Evolutionary conservation across 2,113 vertebrate species (phyloP), one percentile per base, ranked within the genome.

Genomic region (Crotophaga sulcirostris): DNA sequence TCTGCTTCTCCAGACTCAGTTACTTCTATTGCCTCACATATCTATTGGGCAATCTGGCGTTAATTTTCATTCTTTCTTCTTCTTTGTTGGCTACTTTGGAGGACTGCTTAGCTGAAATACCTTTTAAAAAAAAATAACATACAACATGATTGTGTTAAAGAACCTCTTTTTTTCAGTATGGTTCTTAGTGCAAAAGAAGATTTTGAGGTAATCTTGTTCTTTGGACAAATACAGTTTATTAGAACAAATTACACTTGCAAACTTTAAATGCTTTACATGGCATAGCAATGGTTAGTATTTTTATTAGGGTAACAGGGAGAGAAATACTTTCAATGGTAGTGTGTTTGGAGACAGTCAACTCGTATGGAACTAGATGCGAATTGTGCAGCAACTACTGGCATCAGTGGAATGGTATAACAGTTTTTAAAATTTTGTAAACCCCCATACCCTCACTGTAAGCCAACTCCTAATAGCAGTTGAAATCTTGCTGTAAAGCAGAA

Each of bases 401-500:
- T 14, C 52, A 54, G 52, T 83, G 54, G 73, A 87, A 93, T 64
- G 80, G n/a, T 62, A 31, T 67, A 94, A 66, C 3, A 31, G 38
- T 29, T 15, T 69, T 74, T 60, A 85, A 63, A 62, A 52, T 5
- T 45, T 96, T 94, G 63, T 40, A 93, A 93, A 78, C 24, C 10
- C 1, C 26, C 26, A 24, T 74, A 83, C 29, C 52, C 25, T 87
- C 77, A 28, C 28, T 14, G 16, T 90, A 86, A 76, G 93, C 3
- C 42, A 95, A 42, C 7, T 12, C 7, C 5, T n/a, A 89, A 45
- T 20, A 87, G 63, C 63, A 84, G 62, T 31, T 94, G 82, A 96
- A 97, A 91, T 52, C 70, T 94, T 87, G 74, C 84, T 91, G 84
- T 93, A 96, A 95, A 98, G 81, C 42, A 96, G 51, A 96, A 79